Evolutionary conservation across 2,888 invertebrate genomes (phyloP), one percentile per base, ranked within the genome.

Genomic region (Cerceris ruficornis): DNA sequence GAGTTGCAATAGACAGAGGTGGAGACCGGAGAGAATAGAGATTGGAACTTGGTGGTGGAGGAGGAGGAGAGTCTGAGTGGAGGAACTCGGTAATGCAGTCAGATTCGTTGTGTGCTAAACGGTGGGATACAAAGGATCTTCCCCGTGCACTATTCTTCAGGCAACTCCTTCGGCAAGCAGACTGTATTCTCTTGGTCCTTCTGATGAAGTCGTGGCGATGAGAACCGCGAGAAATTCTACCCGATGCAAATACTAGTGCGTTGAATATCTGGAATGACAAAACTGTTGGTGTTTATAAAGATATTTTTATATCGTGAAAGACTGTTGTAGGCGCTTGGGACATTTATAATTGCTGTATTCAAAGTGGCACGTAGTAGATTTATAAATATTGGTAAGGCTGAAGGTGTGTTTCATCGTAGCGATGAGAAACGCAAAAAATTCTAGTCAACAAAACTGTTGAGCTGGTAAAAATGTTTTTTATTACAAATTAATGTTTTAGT

Each of bases 71-170:
- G 49, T 7, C 28, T 6, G 57, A 52, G n/a, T 9, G 41, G 15
- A 9, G 50, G 11, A 43, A 75, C 43, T 13, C 61, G 46, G 49
- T 65, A 60, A 74, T 49, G 58, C 61, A 75, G 66, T 75, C 59
- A 39, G 58, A 67, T 39, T 64, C 43, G 59, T 64, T 15, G 66
- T 43, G 59, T 59, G 49, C 66, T 70, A 70, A 77, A 49, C 70
- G 60, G 13, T 50, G 49, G 75, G 62, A 50, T 58, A 70, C 70
- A 75, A 77, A 77, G 70, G 75, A 57, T 62, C 39, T 55, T 57
- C 67, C 15, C 15, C 9, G n/a, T 41, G n/a, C 14, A 60, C 14
- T 13, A 8, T 14, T 43, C 42, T 9, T 60, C 60, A 64, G 66
- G 62, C 43, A n/a, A 46, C 28, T 54, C 64, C 66, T 75, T 64